Evolutionary conservation across 37 sponge, comb jelly and placozoan genomes (phyloP).

Genomic region (Axinella damicornis): DNA sequence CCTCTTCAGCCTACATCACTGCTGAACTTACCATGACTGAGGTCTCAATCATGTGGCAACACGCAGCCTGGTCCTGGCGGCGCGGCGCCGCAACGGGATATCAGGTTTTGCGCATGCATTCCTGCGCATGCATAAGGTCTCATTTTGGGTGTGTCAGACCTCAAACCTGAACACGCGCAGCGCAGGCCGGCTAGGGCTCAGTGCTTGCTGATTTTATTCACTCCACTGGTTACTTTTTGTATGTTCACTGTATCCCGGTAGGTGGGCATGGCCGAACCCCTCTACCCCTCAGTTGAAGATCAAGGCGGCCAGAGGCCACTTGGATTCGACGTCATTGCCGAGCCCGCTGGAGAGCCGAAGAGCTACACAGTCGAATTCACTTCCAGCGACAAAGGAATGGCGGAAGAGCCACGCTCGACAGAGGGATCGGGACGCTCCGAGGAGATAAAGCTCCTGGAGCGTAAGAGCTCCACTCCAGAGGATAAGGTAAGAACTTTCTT

Average conservation of each 20-base stretch:
- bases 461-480: neutral
- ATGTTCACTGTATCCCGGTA: too few species aligned
- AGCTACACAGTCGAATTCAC: conserved; percentile 3
- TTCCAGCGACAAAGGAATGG: neutral
- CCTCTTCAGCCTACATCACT: too few species aligned
- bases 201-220: too few species aligned
- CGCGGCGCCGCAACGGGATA: too few species aligned
- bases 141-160: neutral
- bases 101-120: neutral
- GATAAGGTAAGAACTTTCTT: neutral
- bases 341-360: neutral
- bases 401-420: neutral
- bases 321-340: neutral
- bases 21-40: too few species aligned
- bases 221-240: too few species aligned
- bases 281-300: too few species aligned
- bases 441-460: conserved; percentile 5
- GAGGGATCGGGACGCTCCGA: neutral
- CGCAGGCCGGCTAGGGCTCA: too few species aligned
- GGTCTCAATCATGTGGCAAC: too few species aligned
- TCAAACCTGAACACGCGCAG: too few species aligned
- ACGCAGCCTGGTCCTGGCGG: too few species aligned
- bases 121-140: neutral
- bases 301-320: neutral
- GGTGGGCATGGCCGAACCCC: too few species aligned